Conservation (phyloP, 2,797 vertebrate genomes). For the Meda fulgida region DNA sequence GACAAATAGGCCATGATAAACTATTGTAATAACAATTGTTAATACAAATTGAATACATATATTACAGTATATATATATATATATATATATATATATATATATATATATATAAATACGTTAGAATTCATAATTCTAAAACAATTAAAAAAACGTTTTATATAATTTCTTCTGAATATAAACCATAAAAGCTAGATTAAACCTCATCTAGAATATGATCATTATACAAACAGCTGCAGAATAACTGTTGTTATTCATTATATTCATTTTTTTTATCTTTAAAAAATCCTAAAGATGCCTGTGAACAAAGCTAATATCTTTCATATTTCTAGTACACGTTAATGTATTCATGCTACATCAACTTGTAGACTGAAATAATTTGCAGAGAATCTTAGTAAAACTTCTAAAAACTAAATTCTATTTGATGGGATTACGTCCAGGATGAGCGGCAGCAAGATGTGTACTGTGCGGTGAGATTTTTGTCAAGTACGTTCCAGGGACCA, state of each 20-base stretch:
- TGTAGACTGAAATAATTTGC: not conserved
- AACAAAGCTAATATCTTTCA: not conserved
- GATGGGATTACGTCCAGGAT: not conserved
- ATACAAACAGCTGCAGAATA: not conserved
- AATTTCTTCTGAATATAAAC: not conserved
- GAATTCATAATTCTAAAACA: not conserved
- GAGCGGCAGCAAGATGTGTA: not conserved
- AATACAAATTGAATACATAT: not conserved
- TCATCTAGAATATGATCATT: not conserved
- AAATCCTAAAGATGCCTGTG: not conserved
- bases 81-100: not conserved
- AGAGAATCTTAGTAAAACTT: not conserved
- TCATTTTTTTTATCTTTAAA: not conserved
- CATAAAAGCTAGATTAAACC: not conserved
- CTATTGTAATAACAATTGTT: not conserved
- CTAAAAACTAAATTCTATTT: not conserved
- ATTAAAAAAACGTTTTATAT: no score
- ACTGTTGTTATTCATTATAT: not conserved
- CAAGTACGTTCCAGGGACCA: constrained; percentile 91
- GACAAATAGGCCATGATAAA: not conserved
- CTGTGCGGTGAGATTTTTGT: constrained; percentile 69
- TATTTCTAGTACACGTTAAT: not conserved
- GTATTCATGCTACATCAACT: not conserved
- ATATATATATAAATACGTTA: not conserved
- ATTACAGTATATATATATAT: not conserved